Base-by-base conservation (phyloP, 2,888 invertebrate genomes). In the Cyrtodaria siliqua region DNA sequence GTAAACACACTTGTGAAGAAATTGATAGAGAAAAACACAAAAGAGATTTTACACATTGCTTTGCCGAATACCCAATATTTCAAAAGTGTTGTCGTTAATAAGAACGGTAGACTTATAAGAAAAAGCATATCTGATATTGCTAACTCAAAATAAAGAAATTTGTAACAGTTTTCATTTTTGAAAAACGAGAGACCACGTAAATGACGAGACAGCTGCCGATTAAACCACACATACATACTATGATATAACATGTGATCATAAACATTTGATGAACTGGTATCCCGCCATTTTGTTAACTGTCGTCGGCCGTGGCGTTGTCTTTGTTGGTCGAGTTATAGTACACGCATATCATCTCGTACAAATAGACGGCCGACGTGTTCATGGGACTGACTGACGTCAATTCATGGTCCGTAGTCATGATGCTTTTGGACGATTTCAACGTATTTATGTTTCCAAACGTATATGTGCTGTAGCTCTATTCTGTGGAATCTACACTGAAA, bases 131-230 rank as follows among this genome's bases (percentile, higher is more conserved):
- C 93, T 2, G 93, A 92, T 6, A 93, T 72, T 3, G 93, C 93
- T 55, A 93, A 83, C 93, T 93, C 50, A 93, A 87, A 33, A 93
- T 93, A 83, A 93, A 93, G 83, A 92, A 88, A 79, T 93, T 93
- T 8, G 93, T 93, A 2, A 93, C 93, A 0, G 93, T 92, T 78
- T 93, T 92, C 93, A 93, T 92, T 61, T 93, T 92, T n/a, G 93
- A 88, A 77, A 91, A 92, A 53, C 91, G 83, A 3, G 89, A 68
- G 6, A 93, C 90, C 2, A 93, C 90, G 64, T 91, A 90, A 33
- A 93, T 91, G 24, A 93, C 93, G 55, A 93, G 86, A 2, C 91
- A 86, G 64, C 93, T 93, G 57, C 93, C 93, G 2, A 92, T 82
- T n/a, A 92, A 85, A 8, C 93, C 93, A 18, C 90, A 72, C 1